Evolutionary conservation across 92 coral and sea anemone genomes (phyloP).

Genomic region (Porites divaricata): DNA sequence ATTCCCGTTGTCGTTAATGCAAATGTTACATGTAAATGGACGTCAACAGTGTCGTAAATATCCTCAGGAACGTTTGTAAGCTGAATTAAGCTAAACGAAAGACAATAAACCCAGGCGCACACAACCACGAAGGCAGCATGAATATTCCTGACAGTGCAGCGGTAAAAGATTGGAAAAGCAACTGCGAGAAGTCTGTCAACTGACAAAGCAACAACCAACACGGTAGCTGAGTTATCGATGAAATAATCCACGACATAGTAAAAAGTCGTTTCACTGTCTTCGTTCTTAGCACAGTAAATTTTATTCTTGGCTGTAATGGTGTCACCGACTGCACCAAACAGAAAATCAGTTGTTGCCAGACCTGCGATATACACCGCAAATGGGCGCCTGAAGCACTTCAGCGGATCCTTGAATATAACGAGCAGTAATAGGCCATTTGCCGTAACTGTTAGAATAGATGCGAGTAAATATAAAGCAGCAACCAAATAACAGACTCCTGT

Average conservation of each 20-base stretch:
- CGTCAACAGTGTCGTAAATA: constrained; percentile 45
- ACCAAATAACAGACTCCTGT: constrained; percentile 13
- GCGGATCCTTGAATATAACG: constrained; percentile 62
- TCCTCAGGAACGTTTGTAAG: not conserved
- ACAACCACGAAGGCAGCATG: not conserved
- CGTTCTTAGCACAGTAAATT: constrained; percentile 33
- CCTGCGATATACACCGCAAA: constrained; percentile 53
- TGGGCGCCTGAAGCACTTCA: constrained; percentile 55
- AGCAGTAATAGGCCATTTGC: constrained; percentile 46
- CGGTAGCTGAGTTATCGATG: constrained; percentile 56
- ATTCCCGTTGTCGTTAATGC: constrained; percentile 41
- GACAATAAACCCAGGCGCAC: not conserved
- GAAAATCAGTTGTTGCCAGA: constrained; percentile 48
- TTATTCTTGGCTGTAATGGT: constrained; percentile 42
- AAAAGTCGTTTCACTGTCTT: constrained; percentile 31
- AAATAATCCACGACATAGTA: constrained; percentile 40
- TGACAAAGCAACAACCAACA: constrained; percentile 46
- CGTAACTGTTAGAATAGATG: constrained; percentile 14
- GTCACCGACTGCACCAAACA: constrained; percentile 53
- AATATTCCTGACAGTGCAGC: not conserved
- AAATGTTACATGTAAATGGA: constrained; percentile 44
- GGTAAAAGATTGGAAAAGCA: not conserved
- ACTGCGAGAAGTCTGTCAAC: constrained; percentile 50
- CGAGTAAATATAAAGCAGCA: constrained; percentile 5
- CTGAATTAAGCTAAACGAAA: not conserved